Base-by-base conservation (phyloP, 1,140 invertebrate species). In the Ceratosolen solmsi region DNA sequence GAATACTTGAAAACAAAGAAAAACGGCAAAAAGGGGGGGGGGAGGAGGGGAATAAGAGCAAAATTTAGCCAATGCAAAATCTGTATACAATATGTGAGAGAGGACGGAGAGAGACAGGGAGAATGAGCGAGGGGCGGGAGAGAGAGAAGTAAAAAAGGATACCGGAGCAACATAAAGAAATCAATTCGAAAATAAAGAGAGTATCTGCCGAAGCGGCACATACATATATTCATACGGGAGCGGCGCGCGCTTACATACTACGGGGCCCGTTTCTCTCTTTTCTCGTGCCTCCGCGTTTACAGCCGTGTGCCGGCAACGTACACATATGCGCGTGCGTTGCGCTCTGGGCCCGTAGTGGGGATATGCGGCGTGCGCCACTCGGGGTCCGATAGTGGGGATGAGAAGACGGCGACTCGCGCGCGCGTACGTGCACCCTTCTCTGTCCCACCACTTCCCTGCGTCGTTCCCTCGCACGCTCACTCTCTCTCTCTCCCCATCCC, bases 311-410 rank as follows among this genome's bases (percentile, higher is more conserved):
- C 75, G 58, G 20, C 41, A 20, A 58, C 51, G 27, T 7, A 54
- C 30, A n/a, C 22, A 20, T 25, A 5, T 33, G 7, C 74, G 56
- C 79, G 79, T 27, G 56, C 70, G 54, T 73, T 33, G 27, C 5
- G 36, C 70, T 38, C 17, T 41, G 36, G 65, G 36, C 36, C 65
- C 68, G 51, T 77, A 51, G 80, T 82, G 80, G 80, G 80, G 80
- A 70, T 38, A 15, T 68, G 75, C 41, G 80, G 80, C 80, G 80
- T 70, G 80, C 80, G 80, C 80, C 80, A 78, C 80, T 2, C 38
- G 36, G 25, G 71, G 46, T 22, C 56, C 46, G n/a, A 68, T 70
- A 75, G 79, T 75, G 60, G 72, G 79, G 79, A 58, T 74, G 54
- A 71, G 41, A 58, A 65, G 58, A 63, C 51, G 70, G 30, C n/a